Evolutionary conservation across 2,797 vertebrate genomes (phyloP), one percentile per base, ranked within the genome.

Genomic region (Phylloscopus collybita): DNA sequence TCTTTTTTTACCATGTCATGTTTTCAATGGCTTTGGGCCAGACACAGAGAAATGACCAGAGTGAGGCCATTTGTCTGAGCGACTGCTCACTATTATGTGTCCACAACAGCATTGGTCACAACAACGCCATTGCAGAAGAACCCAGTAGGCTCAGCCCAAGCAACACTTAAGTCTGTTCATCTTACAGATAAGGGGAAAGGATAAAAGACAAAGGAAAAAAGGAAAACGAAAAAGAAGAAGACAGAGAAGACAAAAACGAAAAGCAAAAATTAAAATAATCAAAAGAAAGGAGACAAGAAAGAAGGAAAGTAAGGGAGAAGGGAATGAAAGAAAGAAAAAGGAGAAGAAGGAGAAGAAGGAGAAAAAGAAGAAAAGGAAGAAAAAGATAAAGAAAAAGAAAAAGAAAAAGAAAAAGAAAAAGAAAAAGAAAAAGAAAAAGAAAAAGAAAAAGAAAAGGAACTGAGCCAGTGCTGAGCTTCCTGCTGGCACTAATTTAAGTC

Each of bases 401-500:
- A 21, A 16, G 12, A 5, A 44, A 42, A 25, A 23, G 1, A 20
- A 12, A 5, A 8, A 34, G 14, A 9, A n/a, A 4, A 20, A 8
- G 4, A 8, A 10, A 19, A 29, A 23, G 8, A 13, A 17, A 4
- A 4, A 9, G 5, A 50, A 30, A 34, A 19, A 17, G 5, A 10
- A 32, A 18, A 13, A 30, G 5, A 22, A 6, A 3, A 9, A 11
- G 11, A 30, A 16, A 15, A 13, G 16, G 14, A 88, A 93, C 25
- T 26, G 29, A 90, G 76, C 44, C 44, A 60, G 16, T 36, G 13
- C 66, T n/a, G 51, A 87, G 23, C 32, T 89, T 79, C 49, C 87
- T 90, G 51, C 49, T 90, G 88, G 78, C 70, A 90, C 23, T 66
- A 57, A 80, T 81, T 49, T 88, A 81, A 95, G 49, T 83, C 22